phyloP scores from a whole-genome alignment of 2,888 invertebrate species.

The Seira ritae region DNA sequence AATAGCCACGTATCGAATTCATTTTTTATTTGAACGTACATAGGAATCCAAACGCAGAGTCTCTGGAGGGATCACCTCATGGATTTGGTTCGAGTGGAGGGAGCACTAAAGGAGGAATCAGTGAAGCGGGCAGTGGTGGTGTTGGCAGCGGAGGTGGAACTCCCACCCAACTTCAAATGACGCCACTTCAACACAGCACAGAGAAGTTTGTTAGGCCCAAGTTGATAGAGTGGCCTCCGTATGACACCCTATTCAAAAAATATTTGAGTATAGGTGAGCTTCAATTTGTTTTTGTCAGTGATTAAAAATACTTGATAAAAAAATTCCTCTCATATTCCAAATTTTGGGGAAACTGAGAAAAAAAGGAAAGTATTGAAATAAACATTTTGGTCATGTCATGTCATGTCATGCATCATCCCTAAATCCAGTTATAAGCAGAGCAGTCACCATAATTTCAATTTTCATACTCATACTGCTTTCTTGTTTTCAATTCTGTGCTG shows the following conservation, averaged over 20 bases:
- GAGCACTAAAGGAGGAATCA: slow-evolving; percentile 78
- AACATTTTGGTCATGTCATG: no score
- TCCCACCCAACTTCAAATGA: slow-evolving; percentile 76
- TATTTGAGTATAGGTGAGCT: slow-evolving; percentile 91
- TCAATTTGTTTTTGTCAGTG: no score
- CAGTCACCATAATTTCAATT: no score
- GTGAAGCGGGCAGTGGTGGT: slow-evolving; percentile 77
- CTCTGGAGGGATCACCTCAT: slow-evolving; percentile 57
- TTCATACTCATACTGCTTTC: no score
- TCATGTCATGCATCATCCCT: no score
- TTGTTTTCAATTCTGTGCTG: no score
- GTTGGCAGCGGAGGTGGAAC: slow-evolving; percentile 76
- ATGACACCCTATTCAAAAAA: slow-evolving; percentile 94
- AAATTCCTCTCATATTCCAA: no score
- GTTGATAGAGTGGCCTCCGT: slow-evolving; percentile 94
- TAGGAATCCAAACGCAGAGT: slow-evolving; percentile 91
- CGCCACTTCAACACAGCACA: slow-evolving; percentile 36
- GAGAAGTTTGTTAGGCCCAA: slow-evolving; percentile 78
- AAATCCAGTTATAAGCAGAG: no score
- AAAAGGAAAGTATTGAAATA: no score
- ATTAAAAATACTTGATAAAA: no score
- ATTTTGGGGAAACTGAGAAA: no score
- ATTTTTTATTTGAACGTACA: slow-evolving; percentile 74
- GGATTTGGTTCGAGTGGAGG: slow-evolving; percentile 78
- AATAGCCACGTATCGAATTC: slow-evolving; percentile 50